Conservation (phyloP, 2,113 vertebrate genomes). For the Bos indicus region DNA sequence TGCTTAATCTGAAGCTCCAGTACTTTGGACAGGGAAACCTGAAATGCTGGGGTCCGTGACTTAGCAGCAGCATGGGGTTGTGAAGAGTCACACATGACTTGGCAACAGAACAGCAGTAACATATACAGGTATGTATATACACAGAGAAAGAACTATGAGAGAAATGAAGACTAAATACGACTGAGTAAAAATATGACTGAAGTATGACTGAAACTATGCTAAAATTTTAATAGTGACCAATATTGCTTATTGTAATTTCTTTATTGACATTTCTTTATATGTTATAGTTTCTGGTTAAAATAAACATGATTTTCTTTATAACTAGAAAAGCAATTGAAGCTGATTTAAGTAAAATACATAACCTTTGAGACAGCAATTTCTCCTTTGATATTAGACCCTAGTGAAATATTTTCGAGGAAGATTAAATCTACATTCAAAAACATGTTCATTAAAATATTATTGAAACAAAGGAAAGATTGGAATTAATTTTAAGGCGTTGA, state of each 20-base stretch:
- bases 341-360: background rate
- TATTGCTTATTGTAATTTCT: background rate
- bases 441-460: background rate
- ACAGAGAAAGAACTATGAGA: background rate
- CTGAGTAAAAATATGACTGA: background rate
- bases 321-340: background rate
- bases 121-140: background rate
- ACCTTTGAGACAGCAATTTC: background rate
- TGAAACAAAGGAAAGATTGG: background rate
- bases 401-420: background rate
- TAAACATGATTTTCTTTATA: background rate
- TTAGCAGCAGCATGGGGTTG: background rate
- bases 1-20: background rate
- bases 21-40: background rate
- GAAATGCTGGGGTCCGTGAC: background rate
- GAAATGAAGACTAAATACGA: background rate
- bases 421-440: background rate
- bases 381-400: conserved; percentile 7
- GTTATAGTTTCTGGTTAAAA: background rate
- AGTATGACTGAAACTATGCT: background rate
- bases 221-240: background rate
- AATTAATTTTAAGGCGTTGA: background rate
- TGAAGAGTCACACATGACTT: background rate
- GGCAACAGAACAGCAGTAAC: background rate
- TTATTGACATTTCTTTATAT: background rate